phyloP scores from a whole-genome alignment of 2,113 vertebrate genomes.

The Trematocara stigmaticum region DNA sequence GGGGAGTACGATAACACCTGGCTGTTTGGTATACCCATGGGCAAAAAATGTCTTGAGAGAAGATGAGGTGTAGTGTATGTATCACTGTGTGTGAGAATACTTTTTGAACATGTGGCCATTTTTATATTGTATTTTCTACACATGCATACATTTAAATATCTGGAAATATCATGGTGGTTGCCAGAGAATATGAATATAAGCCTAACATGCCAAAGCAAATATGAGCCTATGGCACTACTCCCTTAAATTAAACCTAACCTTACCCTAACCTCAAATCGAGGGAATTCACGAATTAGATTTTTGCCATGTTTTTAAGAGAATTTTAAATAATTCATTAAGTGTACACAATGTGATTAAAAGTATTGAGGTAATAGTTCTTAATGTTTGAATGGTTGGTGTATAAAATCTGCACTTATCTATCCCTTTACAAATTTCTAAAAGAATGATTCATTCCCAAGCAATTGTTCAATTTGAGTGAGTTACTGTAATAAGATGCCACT shows the following conservation, averaged over 20 bases:
- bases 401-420: not conserved
- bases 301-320: not conserved
- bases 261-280: not conserved
- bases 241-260: not conserved
- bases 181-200: not conserved
- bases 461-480: no score
- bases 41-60: conserved; percentile 10
- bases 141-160: not conserved
- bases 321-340: not conserved
- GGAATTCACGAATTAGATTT: not conserved
- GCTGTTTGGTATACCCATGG: conserved; percentile 21
- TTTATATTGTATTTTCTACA: not conserved
- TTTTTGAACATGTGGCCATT: not conserved
- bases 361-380: not conserved
- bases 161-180: not conserved
- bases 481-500: no score
- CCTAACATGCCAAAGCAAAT: not conserved
- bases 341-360: not conserved
- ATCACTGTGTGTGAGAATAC: not conserved
- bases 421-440: not conserved
- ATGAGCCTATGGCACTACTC: not conserved
- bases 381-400: not conserved
- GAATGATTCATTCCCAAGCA: not conserved
- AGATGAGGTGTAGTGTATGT: conserved; percentile 4
- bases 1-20: conserved; percentile 47